Conservation (phyloP, 2,797 vertebrate species). For the Adrianichthys oophorus region DNA sequence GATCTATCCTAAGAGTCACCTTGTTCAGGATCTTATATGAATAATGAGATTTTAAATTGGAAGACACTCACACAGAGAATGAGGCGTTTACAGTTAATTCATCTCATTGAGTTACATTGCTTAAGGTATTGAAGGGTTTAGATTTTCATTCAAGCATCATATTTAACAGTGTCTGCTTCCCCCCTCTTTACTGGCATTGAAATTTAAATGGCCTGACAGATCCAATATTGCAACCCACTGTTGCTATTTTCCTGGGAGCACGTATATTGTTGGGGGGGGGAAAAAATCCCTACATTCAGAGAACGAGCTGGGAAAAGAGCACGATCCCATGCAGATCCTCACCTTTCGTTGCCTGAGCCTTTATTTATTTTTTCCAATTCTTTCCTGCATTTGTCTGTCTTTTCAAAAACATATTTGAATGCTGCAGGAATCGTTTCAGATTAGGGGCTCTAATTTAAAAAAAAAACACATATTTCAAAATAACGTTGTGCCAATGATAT, state of each 20-base stretch:
- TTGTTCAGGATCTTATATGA: conserved; percentile 87
- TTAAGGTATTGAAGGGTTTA: conserved; percentile 88
- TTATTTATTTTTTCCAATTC: conserved; percentile 15
- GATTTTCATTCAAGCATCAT: conserved; percentile 86
- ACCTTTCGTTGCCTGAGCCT: conserved; percentile 29
- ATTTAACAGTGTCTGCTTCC: conserved; percentile 83
- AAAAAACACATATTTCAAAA: conserved; percentile 5
- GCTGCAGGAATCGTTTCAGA: conserved; percentile 17
- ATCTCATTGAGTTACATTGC: conserved; percentile 87
- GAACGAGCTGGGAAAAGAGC: conserved; percentile 12
- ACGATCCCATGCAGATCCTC: conserved; percentile 42
- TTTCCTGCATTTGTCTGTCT: conserved; percentile 33
- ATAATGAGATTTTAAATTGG: conserved; percentile 90
- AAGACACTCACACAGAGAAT: conserved; percentile 86
- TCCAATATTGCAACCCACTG: conserved; percentile 82
- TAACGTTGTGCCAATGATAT: conserved; percentile 13
- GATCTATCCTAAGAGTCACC: conserved; percentile 85
- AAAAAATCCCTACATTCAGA: conserved; percentile 60
- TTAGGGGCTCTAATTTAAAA: conserved; percentile 13
- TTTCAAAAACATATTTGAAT: conserved; percentile 29
- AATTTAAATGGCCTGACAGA: conserved; percentile 86
- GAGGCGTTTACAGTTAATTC: conserved; percentile 87
- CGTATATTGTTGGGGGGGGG: conserved; percentile 70
- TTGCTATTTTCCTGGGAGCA: conserved; percentile 82
- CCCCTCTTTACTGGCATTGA: conserved; percentile 78